A percentile compares a stretch with the other conserved stretches of the same genome.
Evolutionary conservation across 2,113 vertebrate genomes (phyloP).

Genomic region (Philantomba maxwellii): DNA sequence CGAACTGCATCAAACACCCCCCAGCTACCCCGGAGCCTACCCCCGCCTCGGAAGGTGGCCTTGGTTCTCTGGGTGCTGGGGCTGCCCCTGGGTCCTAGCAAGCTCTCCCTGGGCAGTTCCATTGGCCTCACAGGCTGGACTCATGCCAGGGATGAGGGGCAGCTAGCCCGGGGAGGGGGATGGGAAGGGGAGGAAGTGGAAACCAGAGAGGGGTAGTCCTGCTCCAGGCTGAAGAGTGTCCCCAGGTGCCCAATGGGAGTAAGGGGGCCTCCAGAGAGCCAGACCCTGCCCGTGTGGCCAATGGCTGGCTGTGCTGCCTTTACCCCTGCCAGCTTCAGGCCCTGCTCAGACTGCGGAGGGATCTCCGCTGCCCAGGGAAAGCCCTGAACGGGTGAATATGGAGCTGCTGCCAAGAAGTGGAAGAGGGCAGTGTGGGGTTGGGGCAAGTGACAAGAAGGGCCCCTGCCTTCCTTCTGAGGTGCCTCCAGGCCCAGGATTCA

Average conservation of each 20-base stretch:
- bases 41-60: not conserved
- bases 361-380: not conserved
- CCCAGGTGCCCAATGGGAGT: not conserved
- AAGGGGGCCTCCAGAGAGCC: not conserved
- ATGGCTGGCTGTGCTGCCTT: not conserved
- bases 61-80: not conserved
- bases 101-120: not conserved
- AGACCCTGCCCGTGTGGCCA: fast-evolving
- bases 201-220: not conserved
- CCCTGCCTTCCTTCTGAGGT: not conserved
- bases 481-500: not conserved
- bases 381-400: not conserved
- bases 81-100: not conserved
- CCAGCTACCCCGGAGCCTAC: not conserved
- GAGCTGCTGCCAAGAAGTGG: fast-evolving
- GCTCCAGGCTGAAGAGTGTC: not conserved
- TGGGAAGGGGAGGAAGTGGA: not conserved
- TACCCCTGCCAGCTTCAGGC: too few species aligned
- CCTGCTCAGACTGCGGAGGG: not conserved
- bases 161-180: not conserved
- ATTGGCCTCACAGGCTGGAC: fast-evolving
- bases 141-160: too few species aligned
- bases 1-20: not conserved
- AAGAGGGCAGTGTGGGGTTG: not conserved
- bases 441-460: not conserved